Base-by-base conservation (phyloP, 2,113 vertebrate genomes). In the Sporophila hypoxantha region DNA sequence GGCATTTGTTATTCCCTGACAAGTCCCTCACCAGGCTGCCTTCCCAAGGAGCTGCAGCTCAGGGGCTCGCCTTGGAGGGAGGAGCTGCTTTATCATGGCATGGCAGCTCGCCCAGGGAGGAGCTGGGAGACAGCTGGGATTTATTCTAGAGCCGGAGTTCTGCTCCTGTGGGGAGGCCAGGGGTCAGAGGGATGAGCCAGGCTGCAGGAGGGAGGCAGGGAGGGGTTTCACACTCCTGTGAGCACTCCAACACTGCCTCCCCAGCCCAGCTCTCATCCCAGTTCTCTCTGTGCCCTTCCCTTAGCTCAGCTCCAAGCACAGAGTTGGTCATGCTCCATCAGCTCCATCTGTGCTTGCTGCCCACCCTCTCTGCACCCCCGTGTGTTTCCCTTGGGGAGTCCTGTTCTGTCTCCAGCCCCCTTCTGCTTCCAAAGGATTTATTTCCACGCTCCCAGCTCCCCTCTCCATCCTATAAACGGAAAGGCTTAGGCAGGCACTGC, bases 401-500 rank as follows among this genome's bases (percentile, higher is more conserved):
- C 50, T 46, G 37, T 32, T 70, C 64, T 47, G 55, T 32, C 71
- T 57, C 75, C 25, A 84, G 52, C 44, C 46, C 69, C 61, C 14
- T 80, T 71, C 59, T 60, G 32, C 71, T 68, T 55, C 64, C 76
- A 42, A 19, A 62, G 59, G 20, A 47, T 87, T 92, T 85, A 14
- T 92, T 87, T 80, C 68, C 62, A 50, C 76, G 4, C 62, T 50
- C 55, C 67, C 12, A 12, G 61, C 88, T 83, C 56, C 77, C 26
- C 16, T 55, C 47, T 37, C 68, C 6, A 29, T 20, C 88, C 94
- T 90, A 42, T 47, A 78, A 91, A 87, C 0, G 73, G 92, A 94
- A 91, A 90, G 89, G 87, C 93, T 95, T 82, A 94, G 77, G 5
- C 89, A 79, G 81, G 5, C 46, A 11, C 65, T 3, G 62, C 89